Conservation (phyloP, 2,113 vertebrate genomes). For the Sclerurus mexicanus region DNA sequence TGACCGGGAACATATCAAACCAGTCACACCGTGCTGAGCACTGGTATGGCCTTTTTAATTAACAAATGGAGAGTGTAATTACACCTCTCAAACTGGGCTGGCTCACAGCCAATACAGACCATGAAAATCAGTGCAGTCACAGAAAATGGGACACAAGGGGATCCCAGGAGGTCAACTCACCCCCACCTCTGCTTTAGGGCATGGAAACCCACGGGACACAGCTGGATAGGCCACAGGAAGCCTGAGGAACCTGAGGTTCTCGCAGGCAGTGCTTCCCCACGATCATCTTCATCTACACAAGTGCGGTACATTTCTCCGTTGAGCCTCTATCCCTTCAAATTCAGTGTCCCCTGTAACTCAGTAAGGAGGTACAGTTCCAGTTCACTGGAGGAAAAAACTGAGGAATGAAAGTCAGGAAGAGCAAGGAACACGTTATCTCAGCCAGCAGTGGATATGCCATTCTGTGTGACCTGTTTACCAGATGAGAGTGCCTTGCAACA, state of each 20-base stretch:
- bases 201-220: not conserved
- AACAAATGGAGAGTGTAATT: not conserved
- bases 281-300: not conserved
- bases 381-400: not conserved
- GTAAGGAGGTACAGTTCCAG: not conserved
- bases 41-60: not conserved
- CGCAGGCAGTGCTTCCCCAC: rapidly evolving
- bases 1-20: not conserved
- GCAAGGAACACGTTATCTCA: not conserved
- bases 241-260: not conserved
- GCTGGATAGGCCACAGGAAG: not conserved
- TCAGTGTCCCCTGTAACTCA: not conserved
- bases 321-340: not conserved
- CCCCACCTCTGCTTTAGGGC: not conserved
- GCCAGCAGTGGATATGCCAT: not conserved
- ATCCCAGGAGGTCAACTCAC: not conserved
- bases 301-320: not conserved
- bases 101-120: rapidly evolving
- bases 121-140: not conserved
- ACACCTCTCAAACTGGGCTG: not conserved
- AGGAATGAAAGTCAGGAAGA: not conserved
- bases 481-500: not conserved
- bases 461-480: not conserved
- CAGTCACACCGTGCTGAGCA: not conserved
- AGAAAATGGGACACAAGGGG: not conserved